Base-by-base conservation (phyloP, 1,140 invertebrate genomes). In the Tyrophagus putrescentiae region DNA sequence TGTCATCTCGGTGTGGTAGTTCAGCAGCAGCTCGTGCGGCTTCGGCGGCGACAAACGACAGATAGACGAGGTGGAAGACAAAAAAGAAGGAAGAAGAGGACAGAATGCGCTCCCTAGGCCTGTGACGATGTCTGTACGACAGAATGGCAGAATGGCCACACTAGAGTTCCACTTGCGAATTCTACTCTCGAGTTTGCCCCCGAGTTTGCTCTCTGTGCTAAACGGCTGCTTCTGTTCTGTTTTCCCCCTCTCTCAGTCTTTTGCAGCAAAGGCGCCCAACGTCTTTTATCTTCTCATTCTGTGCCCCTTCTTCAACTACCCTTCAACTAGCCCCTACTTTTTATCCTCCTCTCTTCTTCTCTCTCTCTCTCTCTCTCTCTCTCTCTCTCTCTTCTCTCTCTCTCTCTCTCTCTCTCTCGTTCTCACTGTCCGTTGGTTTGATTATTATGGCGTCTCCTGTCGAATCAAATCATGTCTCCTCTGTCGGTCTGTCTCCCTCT, bases 381-480 rank as follows among this genome's bases (percentile, higher is more conserved):
- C 44, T 6, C 44, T 48, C 44, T 6, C 44, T 39, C 36, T 39
- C 18, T 18, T 28, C 36, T 39, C 34, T 60, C 2, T 54, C 32
- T 9, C n/a, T 7, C 9, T 11, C 9, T 57, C 48, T 27, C 11
- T 11, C 9, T 11, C 50, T 9, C n/a, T 21, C 11, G 13, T 11
- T 60, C 16, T 25, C 23, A n/a, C 58, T 33, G 56, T 16, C 52
- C 23, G 50, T 13, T 61, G 13, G 28, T n/a, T 16, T 21, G 16
- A 36, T 60, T 32, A 60, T 28, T 27, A 60, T 9, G 48, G 16
- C n/a, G n/a, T 16, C 21, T n/a, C 13, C 25, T 25, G 16, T 7
- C 9, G 16, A 58, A 28, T 21, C 58, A 58, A 33, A 16, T 16
- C 18, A 60, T 61, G 48, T 60, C 52, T 13, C 25, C 29, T n/a